Base-by-base conservation (phyloP, 2,113 vertebrate genomes). In the Nycticebus coucang region DNA sequence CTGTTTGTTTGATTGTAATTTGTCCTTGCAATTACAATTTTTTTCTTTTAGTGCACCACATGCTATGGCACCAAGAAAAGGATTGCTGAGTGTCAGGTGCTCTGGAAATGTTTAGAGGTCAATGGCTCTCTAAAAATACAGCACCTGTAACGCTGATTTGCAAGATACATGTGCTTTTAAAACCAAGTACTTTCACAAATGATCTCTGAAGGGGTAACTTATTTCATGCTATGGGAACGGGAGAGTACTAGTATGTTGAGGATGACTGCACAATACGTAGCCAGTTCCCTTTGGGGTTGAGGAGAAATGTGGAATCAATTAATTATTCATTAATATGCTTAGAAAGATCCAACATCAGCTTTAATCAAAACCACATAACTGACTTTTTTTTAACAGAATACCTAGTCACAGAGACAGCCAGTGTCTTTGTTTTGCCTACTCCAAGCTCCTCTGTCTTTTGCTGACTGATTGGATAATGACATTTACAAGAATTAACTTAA, bases 1-100 rank as follows among this genome's bases (percentile, higher is more conserved):
- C 30, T 62, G 21, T 84, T 95, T 94, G 41, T 93, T 93, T 95
- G 83, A 93, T 79, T 93, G 50, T 82, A 28, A 19, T 88, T 88
- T 62, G 69, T 74, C 11, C 26, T 77, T 87, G 62, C 50, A 87
- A 69, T 95, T 94, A 83, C 10, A 13, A 74, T 79, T 89, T 95
- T 92, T 79, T 80, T 79, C 50, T 94, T 71, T 93, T 59, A 45
- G 26, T 26, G 17, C 7, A 55, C 22, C 35, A 6, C 41, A 45
- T 78, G n/a, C 37, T 86, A 10, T 24, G 28, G 22, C 41, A 60
- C 35, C 45, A 82, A 89, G 71, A 86, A 87, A 95, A 74, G 28
- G 2, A 26, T 18, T 95, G 30, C 26, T 75, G 72, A 66, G 37
- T 93, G 41, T 89, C 68, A 71, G 55, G 64, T 72, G 30, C 74